A percentile compares a stretch with the other conserved stretches of the same genome.
phyloP scores from a whole-genome alignment of 2,888 invertebrate species.

The Acholoe squamosa region DNA sequence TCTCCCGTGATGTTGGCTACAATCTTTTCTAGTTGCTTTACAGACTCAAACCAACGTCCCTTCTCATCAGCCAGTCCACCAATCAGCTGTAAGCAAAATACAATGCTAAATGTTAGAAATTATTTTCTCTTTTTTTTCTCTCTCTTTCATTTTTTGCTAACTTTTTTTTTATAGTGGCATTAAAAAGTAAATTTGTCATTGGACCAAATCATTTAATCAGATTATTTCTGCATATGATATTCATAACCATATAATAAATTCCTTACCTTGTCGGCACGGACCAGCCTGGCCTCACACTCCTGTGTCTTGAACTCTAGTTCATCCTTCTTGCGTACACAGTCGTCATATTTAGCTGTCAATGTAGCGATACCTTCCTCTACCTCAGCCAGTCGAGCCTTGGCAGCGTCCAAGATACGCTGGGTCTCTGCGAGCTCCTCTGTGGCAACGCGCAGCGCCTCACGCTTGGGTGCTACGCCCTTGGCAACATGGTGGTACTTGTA shows the following conservation, averaged over 20 bases:
- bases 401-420: slow-evolving; percentile 80
- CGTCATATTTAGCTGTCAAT: slow-evolving; percentile 83
- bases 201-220: too few species aligned
- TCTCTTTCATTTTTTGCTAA: too few species aligned
- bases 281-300: slow-evolving; percentile 82
- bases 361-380: slow-evolving; percentile 83
- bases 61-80: slow-evolving; percentile 84
- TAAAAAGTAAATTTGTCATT: too few species aligned
- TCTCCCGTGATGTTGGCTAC: slow-evolving; percentile 83
- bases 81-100: slow-evolving; percentile 68
- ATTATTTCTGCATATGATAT: too few species aligned
- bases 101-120: background rate
- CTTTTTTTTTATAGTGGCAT: too few species aligned
- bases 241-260: too few species aligned
- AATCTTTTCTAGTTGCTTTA: slow-evolving; percentile 78
- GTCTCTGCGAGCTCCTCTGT: slow-evolving; percentile 82
- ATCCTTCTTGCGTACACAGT: slow-evolving; percentile 83
- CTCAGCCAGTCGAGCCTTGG: slow-evolving; percentile 80
- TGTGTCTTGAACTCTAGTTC: slow-evolving; percentile 82
- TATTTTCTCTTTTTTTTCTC: too few species aligned
- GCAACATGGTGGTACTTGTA: slow-evolving; percentile 84
- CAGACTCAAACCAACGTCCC: slow-evolving; percentile 83
- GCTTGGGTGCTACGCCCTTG: slow-evolving; percentile 83
- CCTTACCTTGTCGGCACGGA: slow-evolving; percentile 83
- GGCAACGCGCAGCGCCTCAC: slow-evolving; percentile 81